These are phyloP conservation scores for Melitaea athalia DNA, from an alignment of 2,888 invertebrate species.

Conservation along the genomic window DNA sequence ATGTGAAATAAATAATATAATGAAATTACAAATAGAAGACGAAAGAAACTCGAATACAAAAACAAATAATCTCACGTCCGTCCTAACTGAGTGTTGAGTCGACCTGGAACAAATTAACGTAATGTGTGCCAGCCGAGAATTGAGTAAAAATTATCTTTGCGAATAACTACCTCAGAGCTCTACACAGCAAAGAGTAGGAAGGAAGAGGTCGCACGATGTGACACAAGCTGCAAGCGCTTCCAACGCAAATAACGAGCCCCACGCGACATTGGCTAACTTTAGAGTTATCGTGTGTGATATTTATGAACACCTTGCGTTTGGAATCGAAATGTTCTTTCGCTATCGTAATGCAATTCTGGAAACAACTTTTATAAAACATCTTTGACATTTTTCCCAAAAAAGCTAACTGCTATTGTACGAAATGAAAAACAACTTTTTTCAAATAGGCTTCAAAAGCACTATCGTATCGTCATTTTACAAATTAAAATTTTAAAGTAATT, in stretches of 20 bases:
- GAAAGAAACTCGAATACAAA: constrained; percentile 28
- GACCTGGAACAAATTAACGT: constrained; percentile 58
- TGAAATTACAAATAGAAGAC: constrained; percentile 45
- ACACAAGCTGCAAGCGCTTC: constrained; percentile 33
- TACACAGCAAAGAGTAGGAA: constrained; percentile 36
- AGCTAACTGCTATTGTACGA: constrained; percentile 37
- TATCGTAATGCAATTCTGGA: constrained; percentile 44
- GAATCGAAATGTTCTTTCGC: constrained; percentile 45
- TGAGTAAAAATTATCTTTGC: constrained; percentile 55
- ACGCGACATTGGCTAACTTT: constrained; percentile 47
- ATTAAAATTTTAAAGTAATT: constrained; percentile 4
- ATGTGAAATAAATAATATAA: constrained; percentile 39
- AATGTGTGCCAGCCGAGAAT: constrained; percentile 57
- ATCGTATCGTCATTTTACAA: too few relatives aligned
- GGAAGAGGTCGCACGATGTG: constrained; percentile 35
- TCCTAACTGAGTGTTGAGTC: constrained; percentile 53
- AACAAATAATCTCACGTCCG: constrained; percentile 44
- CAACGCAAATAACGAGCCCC: constrained; percentile 44
- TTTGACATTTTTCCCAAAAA: constrained; percentile 43
- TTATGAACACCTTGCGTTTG: constrained; percentile 58
- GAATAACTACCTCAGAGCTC: constrained; percentile 38
- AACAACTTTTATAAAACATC: constrained; percentile 41
- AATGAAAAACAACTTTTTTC: not conserved
- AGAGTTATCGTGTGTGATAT: constrained; percentile 56
- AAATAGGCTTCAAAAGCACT: not conserved